Evolutionary conservation across 2,113 vertebrate genomes (phyloP), one percentile per base, ranked within the genome.

Genomic region (Bubo scandiacus): DNA sequence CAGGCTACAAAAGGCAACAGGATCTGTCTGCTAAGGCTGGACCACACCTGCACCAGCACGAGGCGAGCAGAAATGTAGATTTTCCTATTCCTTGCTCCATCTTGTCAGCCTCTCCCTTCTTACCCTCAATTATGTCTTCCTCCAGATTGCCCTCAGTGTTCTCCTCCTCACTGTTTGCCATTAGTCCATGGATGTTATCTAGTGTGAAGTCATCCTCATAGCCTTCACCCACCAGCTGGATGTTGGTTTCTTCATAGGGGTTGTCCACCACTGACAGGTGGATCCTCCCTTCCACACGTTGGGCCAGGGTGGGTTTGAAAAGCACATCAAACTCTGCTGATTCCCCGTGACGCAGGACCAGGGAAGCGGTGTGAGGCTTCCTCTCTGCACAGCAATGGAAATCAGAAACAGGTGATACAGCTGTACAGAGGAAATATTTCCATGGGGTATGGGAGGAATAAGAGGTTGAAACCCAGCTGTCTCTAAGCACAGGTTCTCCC

Each of bases 181-280:
- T 79, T 7, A 97, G 90, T 27, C 97, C 97, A 5, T 93, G 97
- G 87, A 99, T 97, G 94, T 99, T 98, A 93, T 98, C 98, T 20
- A 99, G 67, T 1, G 98, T 98, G 94, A 99, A 75, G 8, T 99
- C 97, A 43, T 99, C 98, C 88, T 98, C 89, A 15, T 98, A 99
- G 67, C 99, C 98, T 77, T 99, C 99, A 8, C 98, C 99, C 23
- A 96, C 85, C 88, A 99, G 65, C 63, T 95, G 97, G 78, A 99
- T 96, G 61, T 59, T 16, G 22, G 94, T 98, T 15, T 98, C 97
- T 74, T 98, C 98, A 15, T 98, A 98, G 13, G 97, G 98, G 90
- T 98, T 98, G 96, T 98, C 95, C 63, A 98, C 83, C 75, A 99
- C 96, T 7, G 97, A 95, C 45, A 99, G 54, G 40, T 42, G 93